Percentiles rank a stretch among this genome's conserved stretches.
phyloP scores from a whole-genome alignment of 2,888 invertebrate species.

The Argynnis bischoffii region DNA sequence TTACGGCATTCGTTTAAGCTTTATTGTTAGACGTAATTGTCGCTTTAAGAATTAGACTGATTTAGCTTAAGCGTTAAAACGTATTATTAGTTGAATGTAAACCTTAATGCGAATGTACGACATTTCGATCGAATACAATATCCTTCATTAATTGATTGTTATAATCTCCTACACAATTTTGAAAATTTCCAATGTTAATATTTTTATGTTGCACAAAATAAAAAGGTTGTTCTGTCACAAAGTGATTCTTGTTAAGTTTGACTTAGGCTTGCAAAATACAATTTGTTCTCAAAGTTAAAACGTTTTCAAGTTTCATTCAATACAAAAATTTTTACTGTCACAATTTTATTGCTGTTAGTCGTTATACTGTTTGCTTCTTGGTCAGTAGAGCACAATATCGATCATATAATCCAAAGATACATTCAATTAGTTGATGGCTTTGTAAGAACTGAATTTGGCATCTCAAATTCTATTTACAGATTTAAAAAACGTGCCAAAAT shows the following conservation, averaged over 20 bases:
- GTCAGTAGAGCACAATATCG: slow-evolving; percentile 62
- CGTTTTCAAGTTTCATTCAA: slow-evolving; percentile 22
- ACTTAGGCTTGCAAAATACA: slow-evolving; percentile 21
- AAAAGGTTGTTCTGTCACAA: slow-evolving; percentile 41
- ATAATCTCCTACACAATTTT: slow-evolving; percentile 1
- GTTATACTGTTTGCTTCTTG: slow-evolving; percentile 47
- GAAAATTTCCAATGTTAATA: slow-evolving; percentile 1
- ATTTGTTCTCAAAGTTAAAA: slow-evolving; percentile 21
- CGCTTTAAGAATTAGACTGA: slow-evolving; percentile 83
- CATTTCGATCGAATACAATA: slow-evolving; percentile 46
- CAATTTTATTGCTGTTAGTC: slow-evolving; percentile 58
- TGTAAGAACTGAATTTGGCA: slow-evolving; percentile 21
- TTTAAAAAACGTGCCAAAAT: slow-evolving; percentile 62
- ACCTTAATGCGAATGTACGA: slow-evolving; percentile 65
- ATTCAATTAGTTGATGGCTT: slow-evolving; percentile 23
- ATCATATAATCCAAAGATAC: slow-evolving; percentile 39
- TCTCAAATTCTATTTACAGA: slow-evolving; percentile 13
- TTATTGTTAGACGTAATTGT: slow-evolving; percentile 74
- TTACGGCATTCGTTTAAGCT: slow-evolving; percentile 76
- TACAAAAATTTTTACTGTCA: slow-evolving; percentile 43
- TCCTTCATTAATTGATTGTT: slow-evolving; percentile 21
- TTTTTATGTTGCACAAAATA: slow-evolving; percentile 30
- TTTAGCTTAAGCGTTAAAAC: slow-evolving; percentile 80
- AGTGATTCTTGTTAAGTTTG: slow-evolving; percentile 41
- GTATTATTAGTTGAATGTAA: slow-evolving; percentile 76